Evolutionary conservation across 1,140 invertebrate species (phyloP).

Genomic region (Caenorhabditis elegans): WBcel235 BX284605.5:10671001-10671500

Average conservation of each 20-base stretch:
- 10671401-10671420: neutral
- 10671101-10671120: neutral
- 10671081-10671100: neutral
- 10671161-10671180: neutral
- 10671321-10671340: slow-evolving; percentile 4
- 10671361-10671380: neutral
- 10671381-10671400: slow-evolving; percentile 18
- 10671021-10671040: slow-evolving; percentile 22
- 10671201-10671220: neutral
- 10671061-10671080: neutral
- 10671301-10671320: slow-evolving; percentile 19
- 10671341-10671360: neutral
- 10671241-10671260: slow-evolving; percentile 23
- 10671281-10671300: slow-evolving; percentile 12
- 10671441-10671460: too few species aligned
- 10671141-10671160: slow-evolving; percentile 4
- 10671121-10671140: slow-evolving; percentile 25
- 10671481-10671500: too few species aligned
- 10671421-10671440: neutral
- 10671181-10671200: neutral
- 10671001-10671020: slow-evolving; percentile 18
- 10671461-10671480: too few species aligned
- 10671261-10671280: neutral
- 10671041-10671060: neutral
- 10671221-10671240: slow-evolving; percentile 26